These are phyloP conservation scores for Isaurus tuberculatus DNA, from an alignment of 92 coral and sea anemone genomes.

Conservation along the genomic window DNA sequence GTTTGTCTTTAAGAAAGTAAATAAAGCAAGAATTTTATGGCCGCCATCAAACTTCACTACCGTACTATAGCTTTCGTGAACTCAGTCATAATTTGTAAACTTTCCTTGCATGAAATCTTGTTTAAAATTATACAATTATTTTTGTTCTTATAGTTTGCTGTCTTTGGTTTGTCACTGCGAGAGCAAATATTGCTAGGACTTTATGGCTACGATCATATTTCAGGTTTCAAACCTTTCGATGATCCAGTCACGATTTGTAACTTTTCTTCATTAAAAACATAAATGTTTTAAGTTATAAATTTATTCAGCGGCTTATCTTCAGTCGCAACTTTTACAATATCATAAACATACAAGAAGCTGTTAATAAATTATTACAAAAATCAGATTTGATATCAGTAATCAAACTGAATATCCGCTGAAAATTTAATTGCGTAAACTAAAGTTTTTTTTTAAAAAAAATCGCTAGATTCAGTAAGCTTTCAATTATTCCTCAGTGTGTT, in stretches of 20 bases:
- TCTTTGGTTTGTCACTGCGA: no score
- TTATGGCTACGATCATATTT: no score
- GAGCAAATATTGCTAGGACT: no score
- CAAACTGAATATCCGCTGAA: neutral
- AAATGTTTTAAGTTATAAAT: no score
- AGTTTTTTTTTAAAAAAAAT: neutral
- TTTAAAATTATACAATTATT: no score
- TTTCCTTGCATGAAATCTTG: neutral
- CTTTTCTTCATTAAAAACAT: neutral
- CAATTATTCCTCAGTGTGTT: neutral
- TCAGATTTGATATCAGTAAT: neutral
- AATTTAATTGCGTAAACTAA: neutral
- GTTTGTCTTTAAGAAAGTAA: neutral
- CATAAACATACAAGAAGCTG: neutral
- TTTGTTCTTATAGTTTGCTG: no score
- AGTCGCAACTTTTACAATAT: neutral
- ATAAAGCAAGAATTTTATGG: neutral
- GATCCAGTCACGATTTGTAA: neutral
- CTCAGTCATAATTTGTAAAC: neutral
- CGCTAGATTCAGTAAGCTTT: neutral
- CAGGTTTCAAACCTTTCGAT: no score
- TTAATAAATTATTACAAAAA: neutral
- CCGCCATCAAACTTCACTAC: conserved; percentile 2
- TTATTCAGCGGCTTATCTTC: neutral
- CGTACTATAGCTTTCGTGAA: neutral